Percentiles rank a stretch among this genome's conserved stretches.
phyloP scores from a whole-genome alignment of 1,140 invertebrate species.

The Drosophila ficusphila region DNA sequence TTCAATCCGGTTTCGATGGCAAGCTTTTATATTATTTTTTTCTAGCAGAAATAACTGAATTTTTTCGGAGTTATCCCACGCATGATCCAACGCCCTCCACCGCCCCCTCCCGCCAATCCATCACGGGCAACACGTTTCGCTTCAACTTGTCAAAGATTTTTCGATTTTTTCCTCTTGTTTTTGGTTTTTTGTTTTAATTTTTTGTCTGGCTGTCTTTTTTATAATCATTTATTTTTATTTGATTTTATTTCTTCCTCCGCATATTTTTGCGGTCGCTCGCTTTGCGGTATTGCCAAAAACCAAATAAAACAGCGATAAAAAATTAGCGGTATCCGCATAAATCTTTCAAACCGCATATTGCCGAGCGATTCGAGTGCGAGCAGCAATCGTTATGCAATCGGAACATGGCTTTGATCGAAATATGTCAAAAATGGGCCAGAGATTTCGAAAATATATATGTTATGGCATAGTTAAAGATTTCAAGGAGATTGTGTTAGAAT shows the following conservation, averaged over 20 bases:
- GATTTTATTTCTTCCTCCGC: slow-evolving; percentile 43
- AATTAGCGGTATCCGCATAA: slow-evolving; percentile 43
- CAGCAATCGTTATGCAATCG: slow-evolving; percentile 31
- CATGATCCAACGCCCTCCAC: slow-evolving; percentile 24
- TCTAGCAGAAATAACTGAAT: slow-evolving; percentile 37
- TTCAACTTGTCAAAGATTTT: slow-evolving; percentile 47
- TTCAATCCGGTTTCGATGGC: slow-evolving; percentile 47
- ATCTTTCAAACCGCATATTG: slow-evolving; percentile 32
- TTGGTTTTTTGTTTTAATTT: neutral
- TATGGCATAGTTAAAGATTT: neutral
- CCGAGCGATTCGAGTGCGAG: slow-evolving; percentile 29
- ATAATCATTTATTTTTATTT: slow-evolving; percentile 44
- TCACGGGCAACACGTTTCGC: slow-evolving; percentile 47
- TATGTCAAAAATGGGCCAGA: neutral
- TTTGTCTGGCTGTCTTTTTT: slow-evolving; percentile 7
- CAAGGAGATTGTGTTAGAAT: neutral
- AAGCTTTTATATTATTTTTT: slow-evolving; percentile 22
- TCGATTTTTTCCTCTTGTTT: neutral
- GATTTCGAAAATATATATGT: neutral
- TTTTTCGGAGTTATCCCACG: slow-evolving; percentile 48
- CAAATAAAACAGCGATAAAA: slow-evolving; percentile 43
- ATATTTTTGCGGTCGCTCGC: slow-evolving; percentile 33
- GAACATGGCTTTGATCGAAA: slow-evolving; percentile 4
- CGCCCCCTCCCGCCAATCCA: slow-evolving; percentile 2
- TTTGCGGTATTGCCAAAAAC: slow-evolving; percentile 30